Evolutionary conservation across 2,888 invertebrate genomes (phyloP), one percentile per base, ranked within the genome.

Genomic region (Drosophila maculinotata): DNA sequence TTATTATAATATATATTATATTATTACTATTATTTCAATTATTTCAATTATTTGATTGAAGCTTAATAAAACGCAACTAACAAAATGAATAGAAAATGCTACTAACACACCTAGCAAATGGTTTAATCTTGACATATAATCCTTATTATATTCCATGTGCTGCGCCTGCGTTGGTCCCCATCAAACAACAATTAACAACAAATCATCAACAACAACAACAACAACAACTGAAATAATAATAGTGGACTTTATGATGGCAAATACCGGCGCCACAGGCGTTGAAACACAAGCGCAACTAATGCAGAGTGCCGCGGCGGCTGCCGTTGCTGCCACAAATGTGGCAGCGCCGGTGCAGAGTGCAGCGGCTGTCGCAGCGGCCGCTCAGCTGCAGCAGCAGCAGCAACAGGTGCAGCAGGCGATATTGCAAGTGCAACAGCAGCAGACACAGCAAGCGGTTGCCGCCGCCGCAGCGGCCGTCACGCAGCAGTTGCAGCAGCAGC

Each of bases 171-270:
- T 87, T 83, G 84, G 83, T 60, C 68, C 49, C 45, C 36, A 58
- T 42, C 39, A 57, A 49, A 47, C 42, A 31, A 36, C 28, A 44
- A 35, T 28, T 45, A 20, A 68, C 23, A 33, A 38, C 41, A 36
- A 20, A 35, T 36, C 54, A 15, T 1, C 44, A 12, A 51, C 51
- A 56, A 52, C 35, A 31, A 36, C 33, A 38, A 33, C 26, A 31
- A 36, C 28, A 45, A 68, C 20, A 26, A 41, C 33, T 36, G n/a
- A 26, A 47, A n/a, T 52, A 23, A 33, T 5, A 26, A 33, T 42
- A 90, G 90, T 89, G 90, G 90, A 90, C 72, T 90, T 90, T 77
- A 91, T 90, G 88, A 91, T 91, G 91, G 91, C 91, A 63, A 92
- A 91, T 69, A 89, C 89, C 52, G 87, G 90, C 75, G 78, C 89